Evolutionary conservation across 2,113 vertebrate species (phyloP), one percentile per base, ranked within the genome.

Genomic region (Orthochromis malagaraziensis): DNA sequence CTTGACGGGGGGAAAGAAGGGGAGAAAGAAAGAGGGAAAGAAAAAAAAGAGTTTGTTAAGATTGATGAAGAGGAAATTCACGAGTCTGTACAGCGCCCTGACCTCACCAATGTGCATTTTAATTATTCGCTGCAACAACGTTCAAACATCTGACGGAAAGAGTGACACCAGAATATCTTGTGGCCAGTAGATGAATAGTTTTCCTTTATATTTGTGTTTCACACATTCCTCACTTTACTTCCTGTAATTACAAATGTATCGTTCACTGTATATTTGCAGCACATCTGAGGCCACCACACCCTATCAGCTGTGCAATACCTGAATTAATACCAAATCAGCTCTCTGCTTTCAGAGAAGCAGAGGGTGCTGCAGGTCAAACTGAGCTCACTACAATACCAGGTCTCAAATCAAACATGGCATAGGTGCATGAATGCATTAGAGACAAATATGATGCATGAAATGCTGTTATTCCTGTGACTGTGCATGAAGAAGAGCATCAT

Each of bases 291-390:
- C 49, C 75, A 29, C 12, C 4, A 26, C 35, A 42, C n/a, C 65
- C 80, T 70, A 79, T 80, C 86, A 85, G 84, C 79, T 38, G 35
- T n/a, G 6, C 26, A 65, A 85, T 81, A 0, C 51, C 16, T 57
- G 81, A 82, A 86, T 91, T 87, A 85, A 55, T 51, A 47, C 38
- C 53, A 63, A 38, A 89, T 85, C 70, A 87, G 81, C 79, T 54
- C 53, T 6, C 9, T 12, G 70, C 53, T 79, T 84, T 81, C 63
- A 13, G 17, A 29, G 80, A 5, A 86, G 63, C 3, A 5, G 21
- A 7, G 3, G 10, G 6, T 53, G 81, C 60, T 65, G 5, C 2
- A 24, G 83, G 79, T 87, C 91, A 86, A 16, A 77, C 11, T 2
- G 40, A 47, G 47, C 26, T 17, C 55, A 7, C 19, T 5, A 10